Base-by-base conservation (phyloP, 2,888 invertebrate genomes). In the Oligia fasciuncula region DNA sequence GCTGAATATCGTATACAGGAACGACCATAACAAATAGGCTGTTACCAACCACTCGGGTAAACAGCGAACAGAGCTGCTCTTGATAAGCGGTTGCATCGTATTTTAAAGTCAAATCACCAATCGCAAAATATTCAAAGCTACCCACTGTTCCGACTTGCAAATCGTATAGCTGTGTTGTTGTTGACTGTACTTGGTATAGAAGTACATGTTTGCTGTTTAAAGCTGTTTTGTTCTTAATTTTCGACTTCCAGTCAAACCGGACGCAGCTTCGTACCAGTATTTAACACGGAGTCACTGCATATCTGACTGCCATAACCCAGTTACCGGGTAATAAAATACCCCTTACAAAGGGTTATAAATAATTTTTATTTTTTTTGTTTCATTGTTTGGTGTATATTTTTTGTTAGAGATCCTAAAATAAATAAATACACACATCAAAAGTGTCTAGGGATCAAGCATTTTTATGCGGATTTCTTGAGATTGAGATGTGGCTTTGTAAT, bases 71-170 rank as follows among this genome's bases (percentile, higher is more conserved):
- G 73, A 75, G 67, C 84, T 69, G 62, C 77, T 79, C 79, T 76
- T 84, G 94, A 94, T 95, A 95, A 94, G 94, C 94, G 93, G 93
- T 92, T 94, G 93, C 94, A 92, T 79, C 90, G 91, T 90, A 96
- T 96, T 96, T 94, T 93, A 96, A 96, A 96, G 95, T 96, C 94
- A 96, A 96, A 96, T 96, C 91, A 86, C 90, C 93, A 92, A 94
- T 94, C 92, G 91, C 93, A 93, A 95, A 94, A 95, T 95, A 95
- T 95, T 96, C 95, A 95, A 94, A 95, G 94, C 93, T 91, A 92
- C 88, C 89, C 78, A 88, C 91, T 92, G 92, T 90, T 95, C 86
- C 92, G 95, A 95, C 93, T 95, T 96, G 95, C 95, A 95, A 95
- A 95, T 95, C 84, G 85, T 90, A 88, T 88, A 87, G 73, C 88